A percentile compares a stretch with the other conserved stretches of the same genome.
phyloP scores from a whole-genome alignment of 37 sponge, comb jelly and placozoan species.

The Aphrocallistes beatrix region DNA sequence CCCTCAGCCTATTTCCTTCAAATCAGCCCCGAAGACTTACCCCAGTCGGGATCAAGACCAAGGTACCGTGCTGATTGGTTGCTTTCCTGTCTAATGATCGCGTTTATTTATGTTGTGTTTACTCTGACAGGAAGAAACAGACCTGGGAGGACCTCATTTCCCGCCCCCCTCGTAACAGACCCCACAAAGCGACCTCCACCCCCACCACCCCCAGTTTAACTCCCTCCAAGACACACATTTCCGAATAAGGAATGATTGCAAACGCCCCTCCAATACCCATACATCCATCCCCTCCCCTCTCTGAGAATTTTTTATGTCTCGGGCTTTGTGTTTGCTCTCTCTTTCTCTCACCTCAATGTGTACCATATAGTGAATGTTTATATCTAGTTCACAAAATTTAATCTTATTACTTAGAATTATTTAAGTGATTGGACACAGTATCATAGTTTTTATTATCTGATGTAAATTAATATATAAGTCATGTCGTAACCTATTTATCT shows the following conservation, averaged over 20 bases:
- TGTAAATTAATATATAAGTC: conserved; percentile 17
- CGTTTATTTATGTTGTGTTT: not conserved
- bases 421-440: conserved; percentile 6
- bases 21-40: conserved; percentile 1
- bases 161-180: not conserved
- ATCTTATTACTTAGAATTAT: not conserved
- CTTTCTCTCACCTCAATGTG: no score
- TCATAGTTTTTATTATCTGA: conserved; percentile 13
- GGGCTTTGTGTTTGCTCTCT: conserved; percentile 11
- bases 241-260: no score
- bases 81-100: not conserved
- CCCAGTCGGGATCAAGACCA: conserved; percentile 13
- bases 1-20: not conserved
- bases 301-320: not conserved
- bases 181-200: conserved; percentile 8
- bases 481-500: no score
- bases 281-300: not conserved
- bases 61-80: not conserved
- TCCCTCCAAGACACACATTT: not conserved
- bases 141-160: not conserved
- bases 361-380: conserved; percentile 1
- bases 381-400: not conserved
- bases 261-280: no score
- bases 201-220: conserved; percentile 10
- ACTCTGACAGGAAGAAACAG: not conserved